Base-by-base conservation (phyloP, 2,797 vertebrate genomes). In the Benthosema pterotum region DNA sequence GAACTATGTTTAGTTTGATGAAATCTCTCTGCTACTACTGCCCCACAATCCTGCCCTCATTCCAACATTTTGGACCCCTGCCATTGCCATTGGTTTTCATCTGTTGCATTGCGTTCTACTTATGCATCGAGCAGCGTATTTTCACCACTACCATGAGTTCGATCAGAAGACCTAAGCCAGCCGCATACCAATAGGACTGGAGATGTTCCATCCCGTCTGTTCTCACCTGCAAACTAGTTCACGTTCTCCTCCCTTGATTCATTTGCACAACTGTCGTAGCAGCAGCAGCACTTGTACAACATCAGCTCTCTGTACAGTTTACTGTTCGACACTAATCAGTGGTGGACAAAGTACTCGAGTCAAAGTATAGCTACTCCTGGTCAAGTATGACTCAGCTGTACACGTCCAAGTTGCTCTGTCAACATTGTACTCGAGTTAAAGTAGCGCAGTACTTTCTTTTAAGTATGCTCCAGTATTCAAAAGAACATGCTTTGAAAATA, bases 21-120 rank as follows among this genome's bases (percentile, higher is more conserved):
- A 87, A 87, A 84, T 89, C 84, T 89, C 83, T 92, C 85, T 87
- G 91, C 89, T 90, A 87, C 81, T 88, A 88, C 90, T 90, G 88
- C 87, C 92, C 88, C 83, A 77, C 85, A 75, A 87, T 62, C 65
- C 42, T 9, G 42, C 45, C 42, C 65, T 79, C 82, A 84, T 79
- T 69, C 76, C 78, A 74, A 71, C 79, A 67, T 85, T 84, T 79
- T 65, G 15, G 28, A 74, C 71, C 52, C 38, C 72, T 65, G 72
- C 48, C 74, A 80, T 71, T 60, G 52, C 48, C 4, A 38, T 38
- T 38, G 8, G n/a, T 81, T 82, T 79, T 68, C 71, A 62, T 79
- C 83, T 69, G 6, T 66, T 49, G 32, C 8, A 15, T 32, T 25
- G 48, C 19, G 28, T 25, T 25, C n/a, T n/a, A 61, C 48, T 61